Conservation (phyloP, 2,113 vertebrate genomes). For the Clarias magur region DNA sequence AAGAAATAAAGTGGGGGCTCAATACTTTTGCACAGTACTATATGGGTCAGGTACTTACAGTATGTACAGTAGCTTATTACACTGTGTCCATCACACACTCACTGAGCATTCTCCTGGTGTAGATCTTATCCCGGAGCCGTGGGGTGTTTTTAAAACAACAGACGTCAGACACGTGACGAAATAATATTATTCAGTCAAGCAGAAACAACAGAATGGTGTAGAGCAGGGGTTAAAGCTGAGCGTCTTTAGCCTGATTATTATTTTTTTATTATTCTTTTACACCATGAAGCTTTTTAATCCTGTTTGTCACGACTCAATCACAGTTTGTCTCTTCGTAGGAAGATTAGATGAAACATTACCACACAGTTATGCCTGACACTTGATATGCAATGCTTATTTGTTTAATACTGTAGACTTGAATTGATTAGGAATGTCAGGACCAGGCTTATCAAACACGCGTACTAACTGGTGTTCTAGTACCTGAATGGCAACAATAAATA, state of each 20-base stretch:
- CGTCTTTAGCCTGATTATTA: background rate
- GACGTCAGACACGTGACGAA: background rate
- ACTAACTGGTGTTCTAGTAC: background rate
- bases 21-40: background rate
- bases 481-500: background rate
- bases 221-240: constrained; percentile 10
- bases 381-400: background rate
- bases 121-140: background rate
- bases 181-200: background rate
- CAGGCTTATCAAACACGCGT: background rate
- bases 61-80: too few relatives aligned
- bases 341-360: background rate
- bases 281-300: background rate
- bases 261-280: too few relatives aligned
- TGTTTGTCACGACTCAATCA: background rate
- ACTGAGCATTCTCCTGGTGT: background rate
- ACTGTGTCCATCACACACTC: background rate
- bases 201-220: constrained; percentile 19
- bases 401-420: background rate
- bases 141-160: background rate
- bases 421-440: background rate
- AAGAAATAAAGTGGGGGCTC: too few relatives aligned
- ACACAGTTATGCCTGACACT: background rate
- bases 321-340: background rate
- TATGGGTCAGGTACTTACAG: too few relatives aligned